These are phyloP conservation scores for Cassiopea xamachana DNA, from an alignment of 30 jellyfish, hydroid and myxozoan species.

Conservation along the genomic window DNA sequence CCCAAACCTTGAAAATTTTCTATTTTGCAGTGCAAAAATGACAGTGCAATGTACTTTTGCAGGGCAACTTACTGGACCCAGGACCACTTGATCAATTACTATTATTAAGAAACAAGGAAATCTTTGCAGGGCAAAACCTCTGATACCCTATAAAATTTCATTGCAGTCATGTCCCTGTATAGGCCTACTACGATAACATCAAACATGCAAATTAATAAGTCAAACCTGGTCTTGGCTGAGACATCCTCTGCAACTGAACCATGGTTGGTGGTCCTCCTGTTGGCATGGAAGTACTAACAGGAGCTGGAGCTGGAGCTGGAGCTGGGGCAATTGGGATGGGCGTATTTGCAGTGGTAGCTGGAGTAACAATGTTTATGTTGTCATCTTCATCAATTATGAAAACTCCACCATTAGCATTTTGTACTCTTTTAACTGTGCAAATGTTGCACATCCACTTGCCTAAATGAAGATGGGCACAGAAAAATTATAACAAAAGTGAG, in stretches of 20 bases:
- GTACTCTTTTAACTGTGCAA: constrained; percentile 40
- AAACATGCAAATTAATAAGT: too few relatives aligned
- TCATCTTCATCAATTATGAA: constrained; percentile 67
- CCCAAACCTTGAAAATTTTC: too few relatives aligned
- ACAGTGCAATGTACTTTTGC: too few relatives aligned
- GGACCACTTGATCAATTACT: too few relatives aligned
- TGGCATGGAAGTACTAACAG: constrained; percentile 31
- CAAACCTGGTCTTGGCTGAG: constrained; percentile 51
- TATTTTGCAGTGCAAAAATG: too few relatives aligned
- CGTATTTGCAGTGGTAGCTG: background rate
- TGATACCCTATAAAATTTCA: too few relatives aligned
- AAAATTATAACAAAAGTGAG: too few relatives aligned
- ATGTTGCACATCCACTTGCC: constrained; percentile 72
- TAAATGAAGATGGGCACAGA: background rate
- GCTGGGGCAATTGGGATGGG: background rate
- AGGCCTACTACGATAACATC: too few relatives aligned
- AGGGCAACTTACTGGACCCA: too few relatives aligned
- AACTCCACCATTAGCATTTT: constrained; percentile 38
- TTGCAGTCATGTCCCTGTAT: too few relatives aligned
- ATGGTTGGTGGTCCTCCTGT: constrained; percentile 72
- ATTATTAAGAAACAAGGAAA: too few relatives aligned
- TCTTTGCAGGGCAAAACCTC: too few relatives aligned
- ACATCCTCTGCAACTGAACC: constrained; percentile 64
- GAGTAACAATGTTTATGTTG: background rate
- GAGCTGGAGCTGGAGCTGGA: background rate